Base-by-base conservation (phyloP, 64 coral and sea anemone species). In the Porites australiensis region DNA sequence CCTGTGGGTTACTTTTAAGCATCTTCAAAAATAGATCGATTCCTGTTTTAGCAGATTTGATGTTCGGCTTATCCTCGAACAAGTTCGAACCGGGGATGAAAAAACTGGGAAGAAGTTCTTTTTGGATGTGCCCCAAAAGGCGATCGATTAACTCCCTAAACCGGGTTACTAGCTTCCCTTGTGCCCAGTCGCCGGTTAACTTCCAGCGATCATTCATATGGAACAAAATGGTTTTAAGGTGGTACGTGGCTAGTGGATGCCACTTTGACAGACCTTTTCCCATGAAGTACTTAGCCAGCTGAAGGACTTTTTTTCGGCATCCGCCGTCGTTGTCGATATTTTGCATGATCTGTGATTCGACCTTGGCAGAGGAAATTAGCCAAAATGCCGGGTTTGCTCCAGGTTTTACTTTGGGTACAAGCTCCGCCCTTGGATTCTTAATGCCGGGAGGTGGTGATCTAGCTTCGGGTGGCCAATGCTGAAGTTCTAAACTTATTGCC, bases 271-370 rank as follows among this genome's bases (percentile, higher is more conserved):
- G 2, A 13, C 76, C 54, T 57, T 52, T 70, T 11, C 58, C 19
- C 77, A 71, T 81, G 47, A 90, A 90, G 43, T 90, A 77, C 50
- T 90, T 90, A 1, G 77, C 88, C 60, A 90, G 76, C n/a, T 90
- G 88, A 4, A 90, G 88, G 23, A 90, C 88, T 16, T 90, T 72
- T 21, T 44, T 81, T 45, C 77, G 59, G 46, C 88, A 90, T 4
- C 88, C 88, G 2, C 88, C 88, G 59, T 81, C 76, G 0, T 20
- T 0, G 19, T 90, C 88, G 16, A 90, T 90, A 5, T 50, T 7
- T 14, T 80, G 5, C n/a, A 90, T 67, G 45, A 90, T 90, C 47
- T 52, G 10, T n/a, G 45, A 23, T 64, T 85, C 82, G 66, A 85
- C 82, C 68, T 67, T 60, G 50, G 82, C 60, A 48, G 70, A 81